Conservation (phyloP, 2,113 vertebrate genomes). For the Chaetodon auriga region DNA sequence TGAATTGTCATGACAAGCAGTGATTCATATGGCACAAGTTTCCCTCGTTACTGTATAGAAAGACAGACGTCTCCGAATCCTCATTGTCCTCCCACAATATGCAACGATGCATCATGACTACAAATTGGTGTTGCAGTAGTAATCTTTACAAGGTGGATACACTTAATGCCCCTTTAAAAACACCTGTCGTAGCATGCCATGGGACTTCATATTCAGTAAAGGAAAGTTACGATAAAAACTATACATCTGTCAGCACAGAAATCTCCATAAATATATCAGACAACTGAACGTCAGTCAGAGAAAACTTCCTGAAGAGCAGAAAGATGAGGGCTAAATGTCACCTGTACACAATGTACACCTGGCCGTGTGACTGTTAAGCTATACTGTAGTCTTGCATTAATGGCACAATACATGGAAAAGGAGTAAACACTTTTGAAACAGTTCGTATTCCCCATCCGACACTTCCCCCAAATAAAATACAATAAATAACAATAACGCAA, state of each 20-base stretch:
- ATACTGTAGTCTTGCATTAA: slow-evolving; percentile 60
- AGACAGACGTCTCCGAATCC: slow-evolving; percentile 30
- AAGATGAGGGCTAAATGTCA: slow-evolving; percentile 72
- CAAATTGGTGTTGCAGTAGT: slow-evolving; percentile 43
- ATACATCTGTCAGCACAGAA: slow-evolving; percentile 83
- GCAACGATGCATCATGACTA: slow-evolving; percentile 36
- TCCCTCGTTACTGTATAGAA: slow-evolving; percentile 47
- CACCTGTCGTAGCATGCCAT: slow-evolving; percentile 69
- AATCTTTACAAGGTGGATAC: slow-evolving; percentile 54
- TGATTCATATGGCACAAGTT: slow-evolving; percentile 73
- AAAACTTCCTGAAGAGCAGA: slow-evolving; percentile 80
- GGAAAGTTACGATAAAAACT: slow-evolving; percentile 73
- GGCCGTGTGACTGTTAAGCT: slow-evolving; percentile 41
- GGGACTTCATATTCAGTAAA: slow-evolving; percentile 73
- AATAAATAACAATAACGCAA: slow-evolving; percentile 66
- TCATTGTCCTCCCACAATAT: slow-evolving; percentile 32
- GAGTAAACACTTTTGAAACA: slow-evolving; percentile 70
- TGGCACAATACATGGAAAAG: slow-evolving; percentile 73
- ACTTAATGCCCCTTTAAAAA: slow-evolving; percentile 75
- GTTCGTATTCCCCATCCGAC: slow-evolving; percentile 20
- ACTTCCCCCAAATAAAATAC: slow-evolving; percentile 46
- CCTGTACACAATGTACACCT: slow-evolving; percentile 70
- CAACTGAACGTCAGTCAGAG: slow-evolving; percentile 86
- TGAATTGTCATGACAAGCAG: slow-evolving; percentile 65
- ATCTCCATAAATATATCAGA: slow-evolving; percentile 81